A percentile compares a stretch with the other conserved stretches of the same genome.
These are phyloP conservation scores for Oligia strigilis DNA, from an alignment of 2,888 invertebrate genomes.

Conservation along the genomic window DNA sequence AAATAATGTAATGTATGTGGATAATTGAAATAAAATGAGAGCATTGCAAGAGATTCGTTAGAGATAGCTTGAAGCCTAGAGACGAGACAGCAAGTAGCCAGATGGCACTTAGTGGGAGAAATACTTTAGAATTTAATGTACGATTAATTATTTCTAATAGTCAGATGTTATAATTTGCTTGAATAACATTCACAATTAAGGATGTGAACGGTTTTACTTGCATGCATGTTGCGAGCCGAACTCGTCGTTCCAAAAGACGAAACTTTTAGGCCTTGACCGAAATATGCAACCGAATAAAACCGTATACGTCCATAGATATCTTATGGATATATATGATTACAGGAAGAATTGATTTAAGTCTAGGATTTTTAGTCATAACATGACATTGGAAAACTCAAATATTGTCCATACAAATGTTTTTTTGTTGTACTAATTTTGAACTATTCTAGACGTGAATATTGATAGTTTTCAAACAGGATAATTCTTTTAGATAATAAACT, in stretches of 20 bases:
- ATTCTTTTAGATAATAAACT: slow-evolving; percentile 2
- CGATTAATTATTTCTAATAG: background rate
- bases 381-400: slow-evolving; percentile 51
- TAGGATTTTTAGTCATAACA: slow-evolving; percentile 35
- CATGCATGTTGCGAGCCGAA: background rate
- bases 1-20: background rate
- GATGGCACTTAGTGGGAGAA: slow-evolving; percentile 80
- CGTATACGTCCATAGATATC: background rate
- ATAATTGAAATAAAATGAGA: slow-evolving; percentile 20
- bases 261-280: background rate
- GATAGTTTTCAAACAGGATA: background rate
- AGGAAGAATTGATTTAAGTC: slow-evolving; percentile 19
- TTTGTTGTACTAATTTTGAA: slow-evolving; percentile 27
- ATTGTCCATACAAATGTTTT: slow-evolving; percentile 38
- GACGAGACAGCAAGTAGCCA: slow-evolving; percentile 66
- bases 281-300: background rate
- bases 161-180: background rate
- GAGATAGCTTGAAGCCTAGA: slow-evolving; percentile 47
- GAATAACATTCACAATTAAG: slow-evolving; percentile 1
- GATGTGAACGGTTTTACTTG: background rate
- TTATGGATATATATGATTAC: slow-evolving; percentile 14
- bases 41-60: slow-evolving; percentile 41
- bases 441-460: background rate
- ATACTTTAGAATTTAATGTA: slow-evolving; percentile 53
- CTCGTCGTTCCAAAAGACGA: background rate